Evolutionary conservation across 2,797 vertebrate genomes (phyloP), one percentile per base, ranked within the genome.

Genomic region (Myotis daubentonii): DNA sequence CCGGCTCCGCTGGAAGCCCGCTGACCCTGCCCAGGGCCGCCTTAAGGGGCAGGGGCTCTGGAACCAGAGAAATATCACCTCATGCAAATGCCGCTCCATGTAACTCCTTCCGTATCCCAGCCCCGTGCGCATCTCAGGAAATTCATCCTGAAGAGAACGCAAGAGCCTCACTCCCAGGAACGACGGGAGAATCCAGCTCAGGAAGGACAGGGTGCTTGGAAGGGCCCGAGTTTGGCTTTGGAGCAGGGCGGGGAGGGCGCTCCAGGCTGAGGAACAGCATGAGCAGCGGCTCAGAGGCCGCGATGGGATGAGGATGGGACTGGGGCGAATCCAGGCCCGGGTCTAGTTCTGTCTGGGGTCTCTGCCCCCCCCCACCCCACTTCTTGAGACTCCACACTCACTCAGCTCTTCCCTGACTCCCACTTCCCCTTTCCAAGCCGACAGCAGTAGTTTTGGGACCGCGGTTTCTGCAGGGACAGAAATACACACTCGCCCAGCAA

Each of bases 381-480:
- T 22, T 60, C 15, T 16, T 17, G 2, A 23, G 38, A 2, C 70
- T 13, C 85, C 36, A 8, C 51, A 68, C 47, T 41, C 16, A 22
- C 75, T 9, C 11, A 30, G 76, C 33, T 5, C 75, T 57, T 53
- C 53, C 38, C 71, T 23, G 33, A 10, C 38, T n/a, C 70, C 79
- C 49, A 74, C 95, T 93, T 94, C 93, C 55, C 71, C 44, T 95
- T 95, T 93, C 85, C 17, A 72, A 5, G n/a, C 33, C 1, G 38
- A 41, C 0, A 1, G 53, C 13, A 2, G 33, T 0, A 17, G 75
- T 89, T 91, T 85, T 3, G 2, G 57, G 20, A 17, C 62, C 9
- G 33, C 10, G 16, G 62, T 51, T 41, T 68, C 87, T 78, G 19
- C 79, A 17, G 38, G 33, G 44, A 30, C 41, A 33, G 19, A 41